A percentile compares a stretch with the other conserved stretches of the same genome.
Evolutionary conservation across 1,140 invertebrate species (phyloP).

Genomic region (Lucilia cuprina): DNA sequence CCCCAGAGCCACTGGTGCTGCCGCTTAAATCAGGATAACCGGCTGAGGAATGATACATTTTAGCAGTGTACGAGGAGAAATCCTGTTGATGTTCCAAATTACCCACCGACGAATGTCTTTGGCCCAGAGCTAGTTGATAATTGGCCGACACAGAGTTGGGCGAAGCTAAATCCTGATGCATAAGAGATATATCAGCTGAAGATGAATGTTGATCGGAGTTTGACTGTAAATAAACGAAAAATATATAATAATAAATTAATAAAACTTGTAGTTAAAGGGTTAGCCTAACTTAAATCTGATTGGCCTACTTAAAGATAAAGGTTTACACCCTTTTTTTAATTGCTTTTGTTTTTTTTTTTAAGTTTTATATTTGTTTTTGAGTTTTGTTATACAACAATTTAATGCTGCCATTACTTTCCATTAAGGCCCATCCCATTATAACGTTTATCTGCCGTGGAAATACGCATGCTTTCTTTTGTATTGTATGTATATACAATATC

Average conservation of each 20-base stretch:
- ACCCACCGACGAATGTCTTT: neutral
- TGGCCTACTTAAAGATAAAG: neutral
- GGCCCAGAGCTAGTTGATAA: neutral
- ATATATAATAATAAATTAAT: neutral
- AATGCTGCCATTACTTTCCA: neutral
- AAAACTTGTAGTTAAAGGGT: neutral
- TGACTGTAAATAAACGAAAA: neutral
- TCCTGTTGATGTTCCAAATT: conserved; percentile 33
- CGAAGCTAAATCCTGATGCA: conserved; percentile 5
- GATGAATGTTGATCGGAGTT: conserved; percentile 33
- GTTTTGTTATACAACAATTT: neutral
- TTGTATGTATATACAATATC: too few species aligned
- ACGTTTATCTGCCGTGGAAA: neutral
- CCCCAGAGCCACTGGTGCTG: conserved; percentile 46
- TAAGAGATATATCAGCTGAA: neutral
- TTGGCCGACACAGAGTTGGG: neutral
- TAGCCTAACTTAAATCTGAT: neutral
- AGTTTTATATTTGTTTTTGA: too few species aligned
- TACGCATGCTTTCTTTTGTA: conserved; percentile 3
- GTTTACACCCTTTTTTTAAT: neutral
- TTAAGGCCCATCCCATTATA: conserved; percentile 1
- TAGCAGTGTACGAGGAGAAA: conserved; percentile 36
- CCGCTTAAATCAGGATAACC: conserved; percentile 59
- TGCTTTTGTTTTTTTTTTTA: neutral
- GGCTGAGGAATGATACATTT: conserved; percentile 58